Conservation (phyloP, 2,113 vertebrate species). For the Syrmaticus mikado region DNA sequence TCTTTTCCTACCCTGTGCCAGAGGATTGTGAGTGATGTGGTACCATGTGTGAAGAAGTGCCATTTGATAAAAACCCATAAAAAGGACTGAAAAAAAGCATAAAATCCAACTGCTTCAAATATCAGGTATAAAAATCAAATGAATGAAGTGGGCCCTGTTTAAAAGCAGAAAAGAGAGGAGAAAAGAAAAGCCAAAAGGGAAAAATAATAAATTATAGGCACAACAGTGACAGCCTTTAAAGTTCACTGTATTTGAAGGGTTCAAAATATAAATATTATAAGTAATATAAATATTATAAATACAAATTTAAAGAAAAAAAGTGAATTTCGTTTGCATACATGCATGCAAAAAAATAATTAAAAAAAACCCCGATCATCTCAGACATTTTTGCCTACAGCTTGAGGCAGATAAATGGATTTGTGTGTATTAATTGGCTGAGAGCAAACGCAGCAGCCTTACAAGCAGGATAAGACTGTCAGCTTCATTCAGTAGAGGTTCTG, state of each 20-base stretch:
- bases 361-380: too few relatives aligned
- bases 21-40: neutral
- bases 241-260: neutral
- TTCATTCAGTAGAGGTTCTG: neutral
- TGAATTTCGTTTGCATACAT: neutral
- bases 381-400: neutral
- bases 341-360: neutral
- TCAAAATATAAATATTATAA: neutral
- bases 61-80: neutral
- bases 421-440: neutral
- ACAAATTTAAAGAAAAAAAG: neutral
- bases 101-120: neutral
- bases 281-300: too few relatives aligned
- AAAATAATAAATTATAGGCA: neutral
- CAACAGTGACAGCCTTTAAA: neutral
- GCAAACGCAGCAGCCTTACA: neutral
- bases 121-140: neutral
- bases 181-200: neutral
- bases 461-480: neutral
- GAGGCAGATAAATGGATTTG: neutral
- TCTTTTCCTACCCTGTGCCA: neutral
- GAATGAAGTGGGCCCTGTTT: neutral
- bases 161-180: neutral
- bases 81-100: neutral
- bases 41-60: neutral